Conservation (phyloP, 2,888 invertebrate species). For the Microdon myrmicae region DNA sequence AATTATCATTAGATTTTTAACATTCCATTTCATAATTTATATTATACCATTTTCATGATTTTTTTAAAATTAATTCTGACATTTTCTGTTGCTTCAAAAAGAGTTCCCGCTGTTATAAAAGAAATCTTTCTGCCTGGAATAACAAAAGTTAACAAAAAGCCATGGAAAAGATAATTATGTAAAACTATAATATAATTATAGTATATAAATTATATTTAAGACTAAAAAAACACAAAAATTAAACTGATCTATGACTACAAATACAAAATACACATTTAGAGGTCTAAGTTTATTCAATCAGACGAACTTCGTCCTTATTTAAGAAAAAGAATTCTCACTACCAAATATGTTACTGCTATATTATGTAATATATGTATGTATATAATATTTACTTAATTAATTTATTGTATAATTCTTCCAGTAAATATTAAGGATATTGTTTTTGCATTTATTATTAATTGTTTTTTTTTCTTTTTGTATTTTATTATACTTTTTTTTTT, state of each 20-base stretch:
- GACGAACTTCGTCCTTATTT: slow-evolving; percentile 22
- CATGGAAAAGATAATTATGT: too few relatives aligned
- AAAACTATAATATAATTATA: too few relatives aligned
- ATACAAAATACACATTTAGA: slow-evolving; percentile 47
- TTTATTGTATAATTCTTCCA: background rate
- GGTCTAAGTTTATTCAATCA: slow-evolving; percentile 40
- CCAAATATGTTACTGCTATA: slow-evolving; percentile 52
- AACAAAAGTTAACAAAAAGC: too few relatives aligned
- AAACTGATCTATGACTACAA: slow-evolving; percentile 25
- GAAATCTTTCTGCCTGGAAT: too few relatives aligned
- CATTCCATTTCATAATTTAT: too few relatives aligned
- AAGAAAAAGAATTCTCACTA: slow-evolving; percentile 44
- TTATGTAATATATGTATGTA: slow-evolving; percentile 24
- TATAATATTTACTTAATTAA: background rate
- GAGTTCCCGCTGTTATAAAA: too few relatives aligned
- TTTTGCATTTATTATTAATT: slow-evolving; percentile 2
- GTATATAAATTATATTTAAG: slow-evolving; percentile 41
- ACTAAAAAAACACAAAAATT: slow-evolving; percentile 21
- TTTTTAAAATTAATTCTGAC: too few relatives aligned
- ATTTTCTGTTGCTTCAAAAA: too few relatives aligned
- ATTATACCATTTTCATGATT: too few relatives aligned
- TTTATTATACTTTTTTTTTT: slow-evolving; percentile 11
- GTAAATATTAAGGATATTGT: background rate
- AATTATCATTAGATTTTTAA: too few relatives aligned
- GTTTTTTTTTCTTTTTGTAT: slow-evolving; percentile 5